These are phyloP conservation scores for Ciconia stormi DNA, from an alignment of 2,113 vertebrate species.

Conservation along the genomic window DNA sequence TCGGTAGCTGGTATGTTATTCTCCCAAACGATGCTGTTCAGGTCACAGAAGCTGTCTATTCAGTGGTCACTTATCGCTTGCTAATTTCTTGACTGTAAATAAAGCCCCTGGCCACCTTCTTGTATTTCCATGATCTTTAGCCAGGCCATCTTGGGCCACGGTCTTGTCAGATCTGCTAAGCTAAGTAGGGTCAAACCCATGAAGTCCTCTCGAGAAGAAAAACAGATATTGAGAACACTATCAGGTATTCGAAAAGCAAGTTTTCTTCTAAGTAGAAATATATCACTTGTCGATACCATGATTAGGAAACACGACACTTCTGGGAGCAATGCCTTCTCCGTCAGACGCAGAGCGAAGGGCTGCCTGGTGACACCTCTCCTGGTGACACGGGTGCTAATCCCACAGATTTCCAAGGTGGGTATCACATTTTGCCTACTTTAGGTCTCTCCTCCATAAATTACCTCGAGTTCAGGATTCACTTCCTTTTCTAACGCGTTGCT, in stretches of 20 bases:
- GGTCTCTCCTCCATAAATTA: constrained; percentile 33
- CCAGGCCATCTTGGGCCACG: background rate
- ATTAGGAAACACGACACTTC: background rate
- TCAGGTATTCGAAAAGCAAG: background rate
- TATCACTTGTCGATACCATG: background rate
- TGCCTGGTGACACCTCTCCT: background rate
- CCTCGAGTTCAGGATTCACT: background rate
- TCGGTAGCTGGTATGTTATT: background rate
- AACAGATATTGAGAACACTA: background rate
- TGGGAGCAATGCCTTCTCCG: background rate
- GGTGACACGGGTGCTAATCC: background rate
- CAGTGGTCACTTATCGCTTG: constrained; percentile 27
- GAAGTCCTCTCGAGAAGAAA: background rate
- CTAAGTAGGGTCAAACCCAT: constrained; percentile 40
- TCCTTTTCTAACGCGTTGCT: background rate
- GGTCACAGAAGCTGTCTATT: constrained; percentile 41
- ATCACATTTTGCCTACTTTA: constrained; percentile 60
- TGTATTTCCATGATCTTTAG: constrained; percentile 53
- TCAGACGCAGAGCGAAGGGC: background rate
- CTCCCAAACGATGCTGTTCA: constrained; percentile 43
- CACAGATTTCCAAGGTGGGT: constrained; percentile 15
- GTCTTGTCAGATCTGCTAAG: background rate
- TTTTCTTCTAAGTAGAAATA: background rate
- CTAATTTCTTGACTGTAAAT: constrained; percentile 56
- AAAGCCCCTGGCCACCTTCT: constrained; percentile 51